These are phyloP conservation scores for Agrochola lychnidis DNA, from an alignment of 2,888 invertebrate species.

Conservation along the genomic window DNA sequence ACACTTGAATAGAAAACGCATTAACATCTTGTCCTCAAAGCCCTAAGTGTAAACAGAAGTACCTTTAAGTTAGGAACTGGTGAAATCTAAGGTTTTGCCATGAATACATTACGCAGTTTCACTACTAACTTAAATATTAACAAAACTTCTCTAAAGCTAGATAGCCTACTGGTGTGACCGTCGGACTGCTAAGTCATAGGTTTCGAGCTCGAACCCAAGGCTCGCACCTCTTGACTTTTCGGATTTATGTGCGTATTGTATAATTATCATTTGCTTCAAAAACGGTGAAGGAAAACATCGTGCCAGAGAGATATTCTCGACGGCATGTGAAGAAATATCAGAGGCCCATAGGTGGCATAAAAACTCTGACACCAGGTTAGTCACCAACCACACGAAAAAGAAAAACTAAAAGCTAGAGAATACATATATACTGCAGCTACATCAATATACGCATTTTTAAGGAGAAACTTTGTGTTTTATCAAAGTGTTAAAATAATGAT, in stretches of 20 bases:
- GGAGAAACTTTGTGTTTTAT: not conserved
- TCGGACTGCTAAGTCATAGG: too few species aligned
- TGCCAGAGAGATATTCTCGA: too few species aligned
- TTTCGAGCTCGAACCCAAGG: too few species aligned
- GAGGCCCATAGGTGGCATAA: too few species aligned
- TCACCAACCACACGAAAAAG: too few species aligned
- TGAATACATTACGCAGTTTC: constrained; percentile 32
- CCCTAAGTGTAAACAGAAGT: not conserved
- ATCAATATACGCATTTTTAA: not conserved
- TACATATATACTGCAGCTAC: not conserved
- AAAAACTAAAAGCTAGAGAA: not conserved
- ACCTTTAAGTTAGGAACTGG: not conserved
- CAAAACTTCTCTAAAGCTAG: not conserved
- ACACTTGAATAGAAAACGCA: constrained; percentile 14
- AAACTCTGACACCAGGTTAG: too few species aligned
- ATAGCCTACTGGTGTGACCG: too few species aligned
- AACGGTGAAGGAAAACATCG: too few species aligned
- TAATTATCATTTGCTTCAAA: too few species aligned
- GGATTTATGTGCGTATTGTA: too few species aligned
- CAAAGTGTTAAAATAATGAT: not conserved
- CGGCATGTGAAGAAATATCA: too few species aligned
- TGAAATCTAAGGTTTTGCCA: constrained; percentile 14
- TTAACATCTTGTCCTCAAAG: not conserved
- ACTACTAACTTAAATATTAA: not conserved
- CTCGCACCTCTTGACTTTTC: too few species aligned